Evolutionary conservation across 2,113 vertebrate genomes (phyloP), one percentile per base, ranked within the genome.

Genomic region (Haliaeetus leucogaster): DNA sequence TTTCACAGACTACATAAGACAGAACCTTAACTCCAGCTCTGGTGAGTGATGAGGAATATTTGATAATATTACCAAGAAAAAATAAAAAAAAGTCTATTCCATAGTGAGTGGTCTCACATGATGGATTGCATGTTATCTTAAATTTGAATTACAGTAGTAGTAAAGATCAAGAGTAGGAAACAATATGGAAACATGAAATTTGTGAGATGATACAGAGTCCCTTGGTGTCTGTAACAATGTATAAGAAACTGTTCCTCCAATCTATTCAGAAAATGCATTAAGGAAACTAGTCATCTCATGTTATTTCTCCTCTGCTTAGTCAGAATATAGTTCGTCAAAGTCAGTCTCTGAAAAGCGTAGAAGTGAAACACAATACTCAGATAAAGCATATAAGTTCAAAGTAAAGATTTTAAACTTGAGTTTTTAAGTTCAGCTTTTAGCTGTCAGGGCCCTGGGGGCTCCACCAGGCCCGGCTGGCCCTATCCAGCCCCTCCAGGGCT

Each of bases 401-500:
- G 38, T 55, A 45, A 48, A 26, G 5, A 36, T n/a, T 74, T 71
- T 77, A 40, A 77, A 38, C 12, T 48, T 52, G 9, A 62, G 17
- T 62, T 42, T 86, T 83, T 67, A 74, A 43, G 3, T 61, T 68
- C 26, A 42, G 16, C 9, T 40, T 82, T 77, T 40, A 32, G 8
- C 11, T 16, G 8, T 43, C 13, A 43, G 7, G 26, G 14, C 4
- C 19, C 32, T 59, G 55, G 7, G 43, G 53, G 15, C 13, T 36
- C 29, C 29, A 50, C 7, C 10, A 58, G 25, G 4, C 8, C 27
- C 20, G 34, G 1, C 32, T 59, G 55, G 15, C 36, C 30, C 26
- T 55, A 23, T 47, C 10, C 16, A 29, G 7, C 1, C 1, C 10
- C 11, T 47, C 1, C 3, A 2, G 6, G 26, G 12, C 6, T 67